Evolutionary conservation across 2,888 invertebrate species (phyloP), one percentile per base, ranked within the genome.

Genomic region (Pasiphila rectangulata): DNA sequence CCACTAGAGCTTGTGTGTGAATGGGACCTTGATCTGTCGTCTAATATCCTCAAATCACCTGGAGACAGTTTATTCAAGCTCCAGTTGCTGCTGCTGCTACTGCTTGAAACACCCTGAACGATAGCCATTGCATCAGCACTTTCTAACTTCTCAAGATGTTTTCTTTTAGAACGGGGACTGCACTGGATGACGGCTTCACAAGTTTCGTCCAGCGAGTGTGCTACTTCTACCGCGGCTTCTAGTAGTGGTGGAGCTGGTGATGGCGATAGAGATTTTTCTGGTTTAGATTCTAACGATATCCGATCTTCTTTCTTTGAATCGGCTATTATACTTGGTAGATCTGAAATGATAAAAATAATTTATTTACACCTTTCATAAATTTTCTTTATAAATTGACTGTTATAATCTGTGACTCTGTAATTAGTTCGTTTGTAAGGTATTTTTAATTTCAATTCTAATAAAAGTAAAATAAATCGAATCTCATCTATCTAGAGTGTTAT

Each of bases 111-210:
- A 10, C 88, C 85, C 69, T 90, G 83, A 29, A 85, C 77, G 25
- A 88, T 85, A 4, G 86, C 81, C 61, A 85, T 76, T 9, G 84
- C 74, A 42, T 90, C 89, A 12, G 80, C 69, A 54, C 84, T 86
- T 63, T 90, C 90, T 10, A 88, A 66, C 63, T 87, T 83, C 50
- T 90, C 90, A 1, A 90, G 64, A 29, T 90, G 83, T 67, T 80
- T 87, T 52, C 90, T 69, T 60, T 89, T 90, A 0, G 89, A 80
- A 54, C 90, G 75, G 17, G 92, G 91, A 63, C 92, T 92, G 9
- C 90, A 90, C 70, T 91, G 92, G 44, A 93, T 92, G 0, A 92
- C 92, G 20, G 91, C 90, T 67, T 92, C 93, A 12, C 93, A 93
- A 0, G 93, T 91, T 64, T 92, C 92, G 61, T 94, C 94, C 32